phyloP scores from a whole-genome alignment of 2,888 invertebrate genomes.

The Lagria hirta region DNA sequence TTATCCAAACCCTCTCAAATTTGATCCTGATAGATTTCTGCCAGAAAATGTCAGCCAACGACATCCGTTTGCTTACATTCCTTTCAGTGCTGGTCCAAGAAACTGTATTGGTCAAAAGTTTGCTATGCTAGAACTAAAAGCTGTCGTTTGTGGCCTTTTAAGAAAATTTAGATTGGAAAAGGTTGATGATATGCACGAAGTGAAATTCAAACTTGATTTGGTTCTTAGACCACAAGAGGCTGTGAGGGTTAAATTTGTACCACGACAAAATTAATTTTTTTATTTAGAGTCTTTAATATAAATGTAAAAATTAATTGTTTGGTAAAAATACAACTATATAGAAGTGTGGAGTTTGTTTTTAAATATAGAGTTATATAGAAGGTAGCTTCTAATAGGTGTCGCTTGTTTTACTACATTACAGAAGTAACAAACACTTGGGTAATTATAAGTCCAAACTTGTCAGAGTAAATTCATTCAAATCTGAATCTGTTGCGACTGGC shows the following conservation, averaged over 20 bases:
- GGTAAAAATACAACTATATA: too few species aligned
- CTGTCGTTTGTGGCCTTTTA: constrained; percentile 59
- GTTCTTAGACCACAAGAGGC: constrained; percentile 55
- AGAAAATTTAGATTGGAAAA: constrained; percentile 58
- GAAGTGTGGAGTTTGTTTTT: too few species aligned
- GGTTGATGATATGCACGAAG: constrained; percentile 54
- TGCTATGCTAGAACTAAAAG: constrained; percentile 66
- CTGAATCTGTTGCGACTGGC: too few species aligned
- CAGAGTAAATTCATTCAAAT: too few species aligned
- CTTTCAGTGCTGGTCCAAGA: constrained; percentile 67
- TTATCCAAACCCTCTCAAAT: constrained; percentile 65
- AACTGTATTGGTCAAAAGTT: constrained; percentile 73
- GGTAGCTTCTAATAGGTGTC: too few species aligned
- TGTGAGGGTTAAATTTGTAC: constrained; percentile 48
- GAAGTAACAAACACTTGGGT: too few species aligned
- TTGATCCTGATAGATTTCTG: constrained; percentile 70
- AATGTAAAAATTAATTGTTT: too few species aligned
- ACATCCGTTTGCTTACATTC: constrained; percentile 66
- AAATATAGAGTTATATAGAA: too few species aligned
- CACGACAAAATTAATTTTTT: too few species aligned
- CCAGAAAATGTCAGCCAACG: constrained; percentile 58
- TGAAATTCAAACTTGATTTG: constrained; percentile 54
- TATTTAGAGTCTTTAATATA: too few species aligned
- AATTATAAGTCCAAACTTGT: too few species aligned
- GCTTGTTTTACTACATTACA: too few species aligned